phyloP scores from a whole-genome alignment of 1,140 invertebrate genomes.

The Pogonomyrmex barbatus region DNA sequence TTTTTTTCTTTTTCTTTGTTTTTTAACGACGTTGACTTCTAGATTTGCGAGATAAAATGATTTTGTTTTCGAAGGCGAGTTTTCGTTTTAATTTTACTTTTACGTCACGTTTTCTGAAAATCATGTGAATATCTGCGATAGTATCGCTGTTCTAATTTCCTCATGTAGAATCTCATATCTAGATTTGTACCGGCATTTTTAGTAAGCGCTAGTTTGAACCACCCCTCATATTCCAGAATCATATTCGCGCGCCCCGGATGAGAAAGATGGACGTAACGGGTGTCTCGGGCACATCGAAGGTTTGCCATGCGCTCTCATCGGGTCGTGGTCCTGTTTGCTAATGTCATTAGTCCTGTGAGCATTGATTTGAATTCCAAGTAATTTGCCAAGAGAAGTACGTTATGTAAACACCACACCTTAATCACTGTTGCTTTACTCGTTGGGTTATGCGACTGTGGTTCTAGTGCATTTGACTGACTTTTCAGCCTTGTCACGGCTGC shows the following conservation, averaged over 20 bases:
- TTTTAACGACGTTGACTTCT: neutral
- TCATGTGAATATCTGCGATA: neutral
- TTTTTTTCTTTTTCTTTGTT: neutral
- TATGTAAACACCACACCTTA: slow-evolving; percentile 72
- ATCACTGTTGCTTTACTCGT: slow-evolving; percentile 80
- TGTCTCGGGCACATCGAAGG: slow-evolving; percentile 34
- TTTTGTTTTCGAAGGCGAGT: neutral
- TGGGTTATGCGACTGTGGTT: slow-evolving; percentile 77
- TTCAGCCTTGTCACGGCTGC: slow-evolving; percentile 63
- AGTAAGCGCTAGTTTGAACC: neutral
- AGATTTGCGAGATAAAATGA: neutral
- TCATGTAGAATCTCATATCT: slow-evolving; percentile 2
- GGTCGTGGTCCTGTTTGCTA: slow-evolving; percentile 48
- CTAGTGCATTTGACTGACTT: slow-evolving; percentile 75
- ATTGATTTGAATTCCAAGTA: slow-evolving; percentile 68
- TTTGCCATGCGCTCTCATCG: slow-evolving; percentile 11
- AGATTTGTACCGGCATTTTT: neutral
- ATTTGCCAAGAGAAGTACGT: slow-evolving; percentile 72
- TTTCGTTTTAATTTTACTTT: slow-evolving; percentile 2
- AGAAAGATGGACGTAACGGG: slow-evolving; percentile 29
- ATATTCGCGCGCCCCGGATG: neutral
- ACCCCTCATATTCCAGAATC: neutral
- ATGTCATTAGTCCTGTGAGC: slow-evolving; percentile 58
- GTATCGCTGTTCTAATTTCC: no score
- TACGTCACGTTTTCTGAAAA: neutral